Conservation (phyloP, 1,140 invertebrate genomes). For the Chymomyza costata region DNA sequence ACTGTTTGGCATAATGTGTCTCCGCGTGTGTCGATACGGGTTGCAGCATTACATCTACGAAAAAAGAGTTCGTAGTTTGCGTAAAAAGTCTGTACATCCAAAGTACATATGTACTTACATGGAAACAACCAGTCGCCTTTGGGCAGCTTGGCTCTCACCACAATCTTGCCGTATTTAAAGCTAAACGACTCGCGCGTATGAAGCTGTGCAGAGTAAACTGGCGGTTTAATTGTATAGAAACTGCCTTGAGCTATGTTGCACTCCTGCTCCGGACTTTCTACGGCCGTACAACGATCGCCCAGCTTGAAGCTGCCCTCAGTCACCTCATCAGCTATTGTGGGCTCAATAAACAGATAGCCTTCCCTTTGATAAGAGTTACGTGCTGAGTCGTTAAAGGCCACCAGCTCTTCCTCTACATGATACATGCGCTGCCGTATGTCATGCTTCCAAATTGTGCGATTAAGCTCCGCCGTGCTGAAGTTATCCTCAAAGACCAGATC, state of each 20-base stretch:
- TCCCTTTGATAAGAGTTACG: constrained; percentile 46
- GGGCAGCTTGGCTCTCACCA: constrained; percentile 51
- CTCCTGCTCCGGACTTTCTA: constrained; percentile 41
- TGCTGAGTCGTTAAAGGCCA: constrained; percentile 42
- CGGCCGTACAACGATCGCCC: constrained; percentile 52
- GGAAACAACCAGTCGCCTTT: constrained; percentile 62
- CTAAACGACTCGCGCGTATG: constrained; percentile 51
- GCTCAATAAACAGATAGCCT: constrained; percentile 48
- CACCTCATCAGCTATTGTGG: constrained; percentile 41
- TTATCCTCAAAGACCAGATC: constrained; percentile 61
- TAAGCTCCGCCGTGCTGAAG: constrained; percentile 33
- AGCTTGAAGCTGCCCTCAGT: constrained; percentile 31
- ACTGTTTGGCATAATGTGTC: constrained; percentile 48
- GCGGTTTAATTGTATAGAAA: constrained; percentile 50
- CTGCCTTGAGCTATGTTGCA: constrained; percentile 41
- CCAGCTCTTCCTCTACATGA: constrained; percentile 54
- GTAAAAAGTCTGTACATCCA: no score
- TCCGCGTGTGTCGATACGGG: constrained; percentile 55
- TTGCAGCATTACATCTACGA: constrained; percentile 56
- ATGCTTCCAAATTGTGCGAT: constrained; percentile 47
- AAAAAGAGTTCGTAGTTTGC: background rate
- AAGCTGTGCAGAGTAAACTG: constrained; percentile 51
- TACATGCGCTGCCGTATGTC: constrained; percentile 60
- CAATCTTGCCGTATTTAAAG: constrained; percentile 55
- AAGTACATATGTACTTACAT: constrained; percentile 28